Percentiles rank a stretch among this genome's conserved stretches.
Evolutionary conservation across 2,113 vertebrate species (phyloP).

Genomic region (Trogon melanurus): DNA sequence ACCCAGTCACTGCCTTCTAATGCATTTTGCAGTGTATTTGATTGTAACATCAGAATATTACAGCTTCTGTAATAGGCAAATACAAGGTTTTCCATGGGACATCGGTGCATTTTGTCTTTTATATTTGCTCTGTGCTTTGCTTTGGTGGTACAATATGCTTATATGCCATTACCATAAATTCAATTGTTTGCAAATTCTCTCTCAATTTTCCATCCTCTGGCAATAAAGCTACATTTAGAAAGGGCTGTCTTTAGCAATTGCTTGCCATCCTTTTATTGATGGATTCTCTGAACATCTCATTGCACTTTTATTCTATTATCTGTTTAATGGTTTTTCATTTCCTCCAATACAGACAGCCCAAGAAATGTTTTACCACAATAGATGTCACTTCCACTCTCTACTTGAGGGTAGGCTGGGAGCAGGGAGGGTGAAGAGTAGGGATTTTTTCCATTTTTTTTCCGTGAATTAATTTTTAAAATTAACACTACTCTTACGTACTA

Average conservation of each 20-base stretch:
- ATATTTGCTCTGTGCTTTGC: constrained; percentile 36
- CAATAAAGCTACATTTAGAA: constrained; percentile 62
- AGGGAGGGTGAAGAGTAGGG: background rate
- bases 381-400: background rate
- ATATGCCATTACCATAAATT: constrained; percentile 69
- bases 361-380: constrained; percentile 30
- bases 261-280: constrained; percentile 67
- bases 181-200: constrained; percentile 66
- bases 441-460: background rate
- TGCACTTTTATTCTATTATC: constrained; percentile 68
- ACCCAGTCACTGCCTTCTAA: background rate
- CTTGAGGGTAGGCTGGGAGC: fast-evolving
- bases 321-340: constrained; percentile 70
- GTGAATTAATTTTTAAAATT: background rate
- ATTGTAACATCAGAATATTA: constrained; percentile 65
- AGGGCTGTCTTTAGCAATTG: constrained; percentile 62
- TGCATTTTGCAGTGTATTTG: constrained; percentile 9
- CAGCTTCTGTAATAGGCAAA: constrained; percentile 15
- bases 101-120: background rate
- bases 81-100: constrained; percentile 38
- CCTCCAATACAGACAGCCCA: constrained; percentile 28
- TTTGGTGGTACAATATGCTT: constrained; percentile 36
- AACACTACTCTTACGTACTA: background rate
- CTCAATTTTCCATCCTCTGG: constrained; percentile 52
- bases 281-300: constrained; percentile 59